Evolutionary conservation across 2,888 invertebrate genomes (phyloP).

Genomic region (Diaperis boleti): DNA sequence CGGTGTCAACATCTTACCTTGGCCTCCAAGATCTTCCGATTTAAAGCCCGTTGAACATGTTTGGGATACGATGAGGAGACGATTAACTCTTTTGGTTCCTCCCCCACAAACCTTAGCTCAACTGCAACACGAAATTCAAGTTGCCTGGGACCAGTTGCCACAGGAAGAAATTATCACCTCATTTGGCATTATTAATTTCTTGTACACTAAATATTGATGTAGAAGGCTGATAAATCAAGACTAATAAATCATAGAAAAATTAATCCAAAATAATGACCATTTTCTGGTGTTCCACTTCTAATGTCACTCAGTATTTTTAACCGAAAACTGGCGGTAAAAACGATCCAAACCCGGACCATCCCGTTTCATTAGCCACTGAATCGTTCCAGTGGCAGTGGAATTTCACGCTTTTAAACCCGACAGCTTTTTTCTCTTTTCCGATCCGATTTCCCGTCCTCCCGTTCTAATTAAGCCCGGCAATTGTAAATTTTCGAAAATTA

Average conservation of each 20-base stretch:
- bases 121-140: background rate
- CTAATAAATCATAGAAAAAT: too few relatives aligned
- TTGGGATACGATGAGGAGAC: background rate
- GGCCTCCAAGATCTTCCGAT: background rate
- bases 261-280: too few relatives aligned
- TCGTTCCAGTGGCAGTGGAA: too few relatives aligned
- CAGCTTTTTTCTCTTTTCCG: background rate
- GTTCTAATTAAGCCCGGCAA: constrained; percentile 1
- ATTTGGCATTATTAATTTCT: background rate
- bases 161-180: background rate
- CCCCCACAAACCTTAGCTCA: background rate
- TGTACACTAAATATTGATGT: background rate
- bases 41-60: background rate
- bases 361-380: too few relatives aligned
- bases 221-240: background rate
- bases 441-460: background rate
- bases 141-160: background rate
- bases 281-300: background rate
- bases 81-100: background rate
- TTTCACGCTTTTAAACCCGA: background rate
- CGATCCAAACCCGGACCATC: too few relatives aligned
- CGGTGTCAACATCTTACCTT: too few relatives aligned
- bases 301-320: background rate
- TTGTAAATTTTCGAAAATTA: constrained; percentile 31
- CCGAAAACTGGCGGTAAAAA: too few relatives aligned